Percentiles rank a stretch among this genome's conserved stretches.
Conservation (phyloP, 2,888 invertebrate species). For the Camponotus fellah region DNA sequence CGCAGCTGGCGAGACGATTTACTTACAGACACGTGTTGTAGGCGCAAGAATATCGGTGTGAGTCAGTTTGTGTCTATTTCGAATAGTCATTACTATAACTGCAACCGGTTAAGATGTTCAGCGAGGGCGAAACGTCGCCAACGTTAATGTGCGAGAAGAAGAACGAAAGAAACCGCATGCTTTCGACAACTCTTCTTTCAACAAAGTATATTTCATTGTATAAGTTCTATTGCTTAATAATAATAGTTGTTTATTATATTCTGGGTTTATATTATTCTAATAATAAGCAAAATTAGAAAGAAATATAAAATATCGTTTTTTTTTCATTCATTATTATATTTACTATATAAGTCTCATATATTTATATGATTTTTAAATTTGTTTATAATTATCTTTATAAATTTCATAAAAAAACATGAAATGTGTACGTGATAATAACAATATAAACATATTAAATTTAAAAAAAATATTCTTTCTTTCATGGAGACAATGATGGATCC, state of each 20-base stretch:
- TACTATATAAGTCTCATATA: neutral
- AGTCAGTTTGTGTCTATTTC: constrained; percentile 57
- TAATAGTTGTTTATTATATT: neutral
- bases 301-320: neutral
- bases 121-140: constrained; percentile 62
- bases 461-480: neutral
- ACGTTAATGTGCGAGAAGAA: constrained; percentile 7
- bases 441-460: neutral
- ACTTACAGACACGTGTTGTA: constrained; percentile 59
- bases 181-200: constrained; percentile 16
- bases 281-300: neutral
- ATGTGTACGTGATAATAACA: neutral
- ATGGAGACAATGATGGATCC: neutral
- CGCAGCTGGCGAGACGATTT: neutral
- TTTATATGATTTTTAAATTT: neutral
- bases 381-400: neutral
- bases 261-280: neutral
- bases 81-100: constrained; percentile 60
- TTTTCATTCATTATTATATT: too few species aligned
- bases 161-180: constrained; percentile 1
- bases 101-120: constrained; percentile 65
- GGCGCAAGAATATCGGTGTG: constrained; percentile 69
- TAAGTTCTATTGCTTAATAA: neutral
- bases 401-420: neutral
- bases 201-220: neutral